phyloP scores from a whole-genome alignment of 1,140 invertebrate genomes.

The Brachionus rubens region DNA sequence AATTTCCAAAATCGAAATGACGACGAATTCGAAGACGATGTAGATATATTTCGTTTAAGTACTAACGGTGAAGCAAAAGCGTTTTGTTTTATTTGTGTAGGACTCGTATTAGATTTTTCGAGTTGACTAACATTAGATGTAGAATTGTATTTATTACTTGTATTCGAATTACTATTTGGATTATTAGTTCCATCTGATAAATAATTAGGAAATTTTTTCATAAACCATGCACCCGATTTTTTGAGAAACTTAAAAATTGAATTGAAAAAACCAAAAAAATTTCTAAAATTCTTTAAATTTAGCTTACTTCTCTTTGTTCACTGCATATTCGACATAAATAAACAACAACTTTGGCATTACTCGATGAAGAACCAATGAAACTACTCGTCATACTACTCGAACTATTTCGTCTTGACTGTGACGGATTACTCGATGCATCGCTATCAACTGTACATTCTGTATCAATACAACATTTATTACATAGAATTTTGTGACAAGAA shows the following conservation, averaged over 20 bases:
- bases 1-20: constrained; percentile 26
- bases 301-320: constrained; percentile 34
- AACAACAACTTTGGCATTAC: background rate
- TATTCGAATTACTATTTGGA: no score
- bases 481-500: constrained; percentile 28
- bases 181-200: background rate
- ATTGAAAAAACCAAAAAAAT: constrained; percentile 9
- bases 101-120: background rate
- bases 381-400: background rate
- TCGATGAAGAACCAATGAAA: background rate
- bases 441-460: constrained; percentile 26
- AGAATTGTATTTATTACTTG: background rate
- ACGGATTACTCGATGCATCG: background rate
- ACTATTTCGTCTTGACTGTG: constrained; percentile 25
- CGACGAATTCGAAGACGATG: constrained; percentile 5
- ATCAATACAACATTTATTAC: constrained; percentile 43
- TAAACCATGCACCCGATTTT: constrained; percentile 45
- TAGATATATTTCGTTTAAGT: constrained; percentile 19
- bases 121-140: constrained; percentile 35
- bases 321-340: constrained; percentile 46
- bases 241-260: constrained; percentile 11
- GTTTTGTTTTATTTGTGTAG: background rate
- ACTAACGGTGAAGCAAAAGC: background rate
- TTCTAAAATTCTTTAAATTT: background rate
- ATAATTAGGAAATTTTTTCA: constrained; percentile 25